Evolutionary conservation across 92 coral and sea anemone genomes (phyloP), one percentile per base, ranked within the genome.

Genomic region (Palythoa grandiflora): DNA sequence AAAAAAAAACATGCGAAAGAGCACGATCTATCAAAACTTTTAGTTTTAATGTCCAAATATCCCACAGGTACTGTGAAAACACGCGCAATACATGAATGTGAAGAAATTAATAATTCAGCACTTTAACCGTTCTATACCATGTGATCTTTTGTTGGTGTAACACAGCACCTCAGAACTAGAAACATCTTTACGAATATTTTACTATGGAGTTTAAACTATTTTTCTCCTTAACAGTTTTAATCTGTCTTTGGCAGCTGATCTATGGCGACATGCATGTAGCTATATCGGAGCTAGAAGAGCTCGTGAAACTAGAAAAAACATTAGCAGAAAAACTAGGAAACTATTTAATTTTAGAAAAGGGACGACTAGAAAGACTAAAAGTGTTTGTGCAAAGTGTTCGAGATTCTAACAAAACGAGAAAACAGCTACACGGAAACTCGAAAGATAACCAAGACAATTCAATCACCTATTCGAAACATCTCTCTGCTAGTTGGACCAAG

Each of bases 261-360:
- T 66, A 74, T 2, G 61, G 61, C 35, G 92, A 89, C 77, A 73
- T 88, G 5, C 93, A 89, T 37, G 94, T 96, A 39, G 94, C 99
- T 0, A 84, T 97, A 53, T 91, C 94, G 7, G 93, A 94, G n/a
- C 89, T 97, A 48, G 89, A 89, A 68, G 88, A 90, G 39, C 79
- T 97, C 48, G 96, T 96, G 7, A 53, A 86, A 68, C 93, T 97
- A 15, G 99, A 97, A 78, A 70, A 79, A 11, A 17, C 71, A 12
- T 87, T 97, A 74, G 94, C 91, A n/a, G 91, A 91, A 38, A 84
- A 84, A 38, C 83, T 97, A 68, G 91, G 92, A 52, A 87, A 52
- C 74, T 95, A 89, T 55, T 78, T 92, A 53, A 80, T 71, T 2
- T 77, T 78, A 66, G 96, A 90, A 76, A 91, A 83, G 71, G 84